Conservation (phyloP, 2,888 invertebrate species). For the Cheiracanthium punctorium region DNA sequence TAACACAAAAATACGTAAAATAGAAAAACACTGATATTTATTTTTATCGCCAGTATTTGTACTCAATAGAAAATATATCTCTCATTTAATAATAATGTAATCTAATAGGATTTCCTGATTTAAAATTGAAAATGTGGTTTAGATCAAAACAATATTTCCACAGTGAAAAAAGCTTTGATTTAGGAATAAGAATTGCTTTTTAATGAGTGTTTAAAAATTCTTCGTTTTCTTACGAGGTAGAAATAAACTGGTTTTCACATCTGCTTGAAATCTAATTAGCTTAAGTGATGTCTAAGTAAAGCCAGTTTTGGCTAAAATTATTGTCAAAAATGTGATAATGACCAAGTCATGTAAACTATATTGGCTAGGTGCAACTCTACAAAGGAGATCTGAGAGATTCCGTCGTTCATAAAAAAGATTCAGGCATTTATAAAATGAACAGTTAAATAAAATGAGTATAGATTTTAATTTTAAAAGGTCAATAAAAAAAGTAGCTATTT, state of each 20-base stretch:
- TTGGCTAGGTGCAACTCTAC: not conserved
- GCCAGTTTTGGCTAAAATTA: not conserved
- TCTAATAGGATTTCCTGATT: too few relatives aligned
- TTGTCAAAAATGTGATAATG: conserved; percentile 6
- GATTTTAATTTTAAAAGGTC: not conserved
- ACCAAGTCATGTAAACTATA: not conserved
- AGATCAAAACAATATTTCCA: too few relatives aligned
- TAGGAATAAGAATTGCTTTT: not conserved
- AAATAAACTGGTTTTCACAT: not conserved
- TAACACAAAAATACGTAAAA: too few relatives aligned
- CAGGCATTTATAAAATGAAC: not conserved
- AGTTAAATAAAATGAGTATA: not conserved
- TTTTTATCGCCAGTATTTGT: too few relatives aligned
- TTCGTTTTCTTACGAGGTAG: not conserved
- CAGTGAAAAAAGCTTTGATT: not conserved
- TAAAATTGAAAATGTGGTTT: too few relatives aligned
- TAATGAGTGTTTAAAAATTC: too few relatives aligned
- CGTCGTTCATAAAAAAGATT: not conserved
- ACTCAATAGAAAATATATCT: too few relatives aligned
- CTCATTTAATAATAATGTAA: too few relatives aligned
- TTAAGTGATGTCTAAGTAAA: not conserved
- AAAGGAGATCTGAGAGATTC: not conserved
- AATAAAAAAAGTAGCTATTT: not conserved
- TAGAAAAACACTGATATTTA: too few relatives aligned
- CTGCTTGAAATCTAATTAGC: not conserved